These are phyloP conservation scores for Clitarchus hookeri DNA, from an alignment of 2,888 invertebrate genomes.

Conservation along the genomic window DNA sequence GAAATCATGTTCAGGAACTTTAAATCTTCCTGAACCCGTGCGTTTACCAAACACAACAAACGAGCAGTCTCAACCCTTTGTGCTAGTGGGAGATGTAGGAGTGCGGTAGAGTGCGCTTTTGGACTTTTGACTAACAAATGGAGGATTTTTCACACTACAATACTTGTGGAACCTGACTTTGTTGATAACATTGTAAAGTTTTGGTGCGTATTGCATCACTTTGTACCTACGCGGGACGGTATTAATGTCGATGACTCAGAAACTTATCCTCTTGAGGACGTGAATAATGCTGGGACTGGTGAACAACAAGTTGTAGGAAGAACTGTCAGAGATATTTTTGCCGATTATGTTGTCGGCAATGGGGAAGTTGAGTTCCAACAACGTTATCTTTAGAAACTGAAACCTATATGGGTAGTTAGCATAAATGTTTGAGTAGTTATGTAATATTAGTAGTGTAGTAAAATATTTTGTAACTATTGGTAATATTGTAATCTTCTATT, in stretches of 20 bases:
- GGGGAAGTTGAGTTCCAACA: neutral
- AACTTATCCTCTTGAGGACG: neutral
- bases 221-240: neutral
- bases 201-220: neutral
- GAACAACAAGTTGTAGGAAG: neutral
- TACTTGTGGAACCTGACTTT: neutral
- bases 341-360: neutral
- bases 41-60: constrained; percentile 21
- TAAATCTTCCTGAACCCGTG: neutral
- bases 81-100: neutral
- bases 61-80: neutral
- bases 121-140: constrained; percentile 15
- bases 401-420: neutral
- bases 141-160: neutral
- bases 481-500: too few relatives aligned
- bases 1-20: neutral
- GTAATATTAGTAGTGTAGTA: too few relatives aligned
- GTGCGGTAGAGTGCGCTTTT: constrained; percentile 6
- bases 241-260: neutral
- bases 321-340: neutral
- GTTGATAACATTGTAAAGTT: neutral
- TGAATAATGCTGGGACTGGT: neutral
- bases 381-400: neutral
- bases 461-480: too few relatives aligned
- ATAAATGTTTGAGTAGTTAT: neutral